Percentiles rank a stretch among this genome's conserved stretches.
phyloP scores from a whole-genome alignment of 1,140 invertebrate genomes.

The Anoplophora glabripennis region DNA sequence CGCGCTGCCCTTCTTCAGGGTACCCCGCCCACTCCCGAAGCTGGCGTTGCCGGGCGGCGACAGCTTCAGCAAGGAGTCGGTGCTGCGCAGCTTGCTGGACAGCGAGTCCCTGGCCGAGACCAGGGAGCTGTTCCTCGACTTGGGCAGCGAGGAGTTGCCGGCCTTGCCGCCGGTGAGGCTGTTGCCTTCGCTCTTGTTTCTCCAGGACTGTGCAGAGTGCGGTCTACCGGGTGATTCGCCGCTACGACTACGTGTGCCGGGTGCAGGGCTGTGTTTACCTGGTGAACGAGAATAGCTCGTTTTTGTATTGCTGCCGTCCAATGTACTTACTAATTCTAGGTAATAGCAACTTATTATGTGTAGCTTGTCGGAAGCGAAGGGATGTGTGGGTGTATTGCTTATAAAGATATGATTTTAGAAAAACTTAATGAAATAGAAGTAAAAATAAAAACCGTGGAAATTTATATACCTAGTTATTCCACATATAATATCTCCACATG shows the following conservation, averaged over 20 bases:
- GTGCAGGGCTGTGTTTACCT: conserved; percentile 48
- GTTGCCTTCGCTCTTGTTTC: conserved; percentile 46
- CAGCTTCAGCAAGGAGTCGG: conserved; percentile 50
- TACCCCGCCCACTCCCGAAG: conserved; percentile 27
- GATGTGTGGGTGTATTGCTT: too few relatives aligned
- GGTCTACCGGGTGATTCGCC: conserved; percentile 52
- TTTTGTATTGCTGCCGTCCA: too few relatives aligned
- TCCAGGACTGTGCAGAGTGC: conserved; percentile 52
- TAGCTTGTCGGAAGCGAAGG: too few relatives aligned
- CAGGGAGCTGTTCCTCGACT: conserved; percentile 50
- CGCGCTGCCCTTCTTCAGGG: conserved; percentile 29
- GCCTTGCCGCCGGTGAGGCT: conserved; percentile 34
- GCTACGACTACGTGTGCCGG: conserved; percentile 52
- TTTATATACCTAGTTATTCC: too few relatives aligned
- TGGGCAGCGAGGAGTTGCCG: conserved; percentile 42
- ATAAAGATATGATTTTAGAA: too few relatives aligned
- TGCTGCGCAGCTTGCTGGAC: conserved; percentile 54
- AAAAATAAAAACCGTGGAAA: too few relatives aligned
- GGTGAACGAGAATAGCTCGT: too few relatives aligned
- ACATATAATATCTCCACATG: too few relatives aligned
- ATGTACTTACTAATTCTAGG: too few relatives aligned
- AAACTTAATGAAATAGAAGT: too few relatives aligned
- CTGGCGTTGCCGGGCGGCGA: conserved; percentile 17
- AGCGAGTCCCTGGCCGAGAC: conserved; percentile 58
- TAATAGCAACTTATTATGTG: too few relatives aligned